phyloP scores from a whole-genome alignment of 2,797 vertebrate species.

The Anguilla pacifica region DNA sequence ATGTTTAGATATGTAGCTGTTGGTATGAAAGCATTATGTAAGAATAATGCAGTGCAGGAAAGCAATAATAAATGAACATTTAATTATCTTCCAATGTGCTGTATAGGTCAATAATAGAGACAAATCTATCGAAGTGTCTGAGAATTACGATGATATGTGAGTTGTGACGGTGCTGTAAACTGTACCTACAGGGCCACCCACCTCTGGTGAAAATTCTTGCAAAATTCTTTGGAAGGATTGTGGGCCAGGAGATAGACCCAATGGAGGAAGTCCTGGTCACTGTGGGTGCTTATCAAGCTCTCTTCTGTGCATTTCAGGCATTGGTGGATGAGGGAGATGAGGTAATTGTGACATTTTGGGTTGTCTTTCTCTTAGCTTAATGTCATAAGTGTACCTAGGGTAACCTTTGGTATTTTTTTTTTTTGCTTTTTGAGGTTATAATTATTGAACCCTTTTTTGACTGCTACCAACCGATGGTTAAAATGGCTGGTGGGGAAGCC shows the following conservation, averaged over 20 bases:
- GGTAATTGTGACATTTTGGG: slow-evolving; percentile 63
- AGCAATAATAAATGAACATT: background rate
- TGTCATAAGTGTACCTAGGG: background rate
- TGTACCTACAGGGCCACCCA: slow-evolving; percentile 81
- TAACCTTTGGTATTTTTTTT: background rate
- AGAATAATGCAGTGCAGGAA: background rate
- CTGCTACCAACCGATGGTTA: slow-evolving; percentile 91
- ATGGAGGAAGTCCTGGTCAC: slow-evolving; percentile 86
- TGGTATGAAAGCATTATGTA: background rate
- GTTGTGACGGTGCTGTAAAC: background rate
- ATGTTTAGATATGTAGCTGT: background rate
- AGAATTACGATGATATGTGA: background rate
- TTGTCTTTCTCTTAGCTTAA: background rate
- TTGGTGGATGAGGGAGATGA: slow-evolving; percentile 89
- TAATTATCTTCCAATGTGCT: background rate
- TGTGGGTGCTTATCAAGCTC: slow-evolving; percentile 88
- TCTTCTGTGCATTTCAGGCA: slow-evolving; percentile 90
- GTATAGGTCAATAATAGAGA: background rate
- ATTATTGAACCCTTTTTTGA: slow-evolving; percentile 94
- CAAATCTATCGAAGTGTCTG: background rate
- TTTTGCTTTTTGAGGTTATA: slow-evolving; percentile 79
- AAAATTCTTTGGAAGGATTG: slow-evolving; percentile 80
- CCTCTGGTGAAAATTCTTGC: slow-evolving; percentile 83
- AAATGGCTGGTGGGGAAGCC: slow-evolving; percentile 84
- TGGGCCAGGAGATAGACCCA: slow-evolving; percentile 81